Conservation (phyloP, 2,113 vertebrate genomes). For the Garra rufa region DNA sequence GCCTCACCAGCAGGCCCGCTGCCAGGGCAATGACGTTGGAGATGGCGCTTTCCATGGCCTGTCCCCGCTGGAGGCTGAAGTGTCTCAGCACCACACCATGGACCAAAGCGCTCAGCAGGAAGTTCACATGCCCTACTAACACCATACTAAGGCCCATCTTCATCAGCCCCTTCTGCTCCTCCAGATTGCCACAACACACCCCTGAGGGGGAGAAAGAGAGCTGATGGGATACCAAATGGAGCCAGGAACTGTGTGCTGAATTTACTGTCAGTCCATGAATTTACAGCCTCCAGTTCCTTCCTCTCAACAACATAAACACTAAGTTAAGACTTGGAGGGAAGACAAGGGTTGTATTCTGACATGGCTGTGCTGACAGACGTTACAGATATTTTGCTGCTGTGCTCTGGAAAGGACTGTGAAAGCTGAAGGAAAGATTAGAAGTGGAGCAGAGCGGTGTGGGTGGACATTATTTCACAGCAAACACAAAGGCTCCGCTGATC, state of each 20-base stretch:
- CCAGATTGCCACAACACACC: slow-evolving; percentile 66
- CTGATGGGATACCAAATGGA: not conserved
- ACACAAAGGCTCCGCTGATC: slow-evolving; percentile 3
- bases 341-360: not conserved
- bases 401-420: not conserved
- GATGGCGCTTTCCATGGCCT: slow-evolving; percentile 80
- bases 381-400: not conserved
- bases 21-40: slow-evolving; percentile 78
- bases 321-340: not conserved
- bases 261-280: not conserved
- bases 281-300: not conserved
- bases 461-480: slow-evolving; percentile 19
- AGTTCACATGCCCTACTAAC: slow-evolving; percentile 86
- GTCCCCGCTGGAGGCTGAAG: slow-evolving; percentile 70
- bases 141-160: slow-evolving; percentile 88
- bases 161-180: slow-evolving; percentile 81
- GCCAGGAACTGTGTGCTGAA: not conserved
- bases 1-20: slow-evolving; percentile 82
- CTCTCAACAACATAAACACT: slow-evolving; percentile 7
- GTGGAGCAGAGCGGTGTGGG: not conserved
- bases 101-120: slow-evolving; percentile 82
- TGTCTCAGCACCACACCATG: slow-evolving; percentile 87
- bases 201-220: slow-evolving; percentile 57
- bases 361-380: not conserved
- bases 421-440: not conserved